Conservation (phyloP, 2,888 invertebrate genomes). For the Phalangium opilio region DNA sequence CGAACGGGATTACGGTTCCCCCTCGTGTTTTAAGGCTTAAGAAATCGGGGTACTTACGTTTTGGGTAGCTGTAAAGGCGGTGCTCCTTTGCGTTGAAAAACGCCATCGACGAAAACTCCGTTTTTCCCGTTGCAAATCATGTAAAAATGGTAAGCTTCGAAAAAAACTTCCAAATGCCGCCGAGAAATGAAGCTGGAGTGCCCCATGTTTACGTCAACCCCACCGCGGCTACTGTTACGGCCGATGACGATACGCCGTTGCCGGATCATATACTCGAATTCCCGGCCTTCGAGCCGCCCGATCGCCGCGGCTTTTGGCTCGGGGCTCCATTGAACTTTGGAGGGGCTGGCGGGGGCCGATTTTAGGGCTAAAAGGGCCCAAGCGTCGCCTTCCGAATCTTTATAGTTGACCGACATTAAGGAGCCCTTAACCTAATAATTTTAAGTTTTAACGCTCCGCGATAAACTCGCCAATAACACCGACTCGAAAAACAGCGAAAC, state of each 20-base stretch:
- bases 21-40: too few relatives aligned
- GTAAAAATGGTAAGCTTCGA: slow-evolving; percentile 77
- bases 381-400: slow-evolving; percentile 44
- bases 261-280: slow-evolving; percentile 79
- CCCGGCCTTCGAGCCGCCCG: slow-evolving; percentile 73
- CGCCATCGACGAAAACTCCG: slow-evolving; percentile 92
- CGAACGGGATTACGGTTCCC: too few relatives aligned
- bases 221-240: slow-evolving; percentile 87
- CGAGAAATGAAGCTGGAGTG: slow-evolving; percentile 94
- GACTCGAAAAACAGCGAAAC: too few relatives aligned
- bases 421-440: too few relatives aligned
- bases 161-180: slow-evolving; percentile 75
- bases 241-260: slow-evolving; percentile 80
- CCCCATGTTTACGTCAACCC: slow-evolving; percentile 97
- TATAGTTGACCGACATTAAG: slow-evolving; percentile 5
- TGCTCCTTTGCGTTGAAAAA: slow-evolving; percentile 86
- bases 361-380: slow-evolving; percentile 77
- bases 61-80: slow-evolving; percentile 78
- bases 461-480: too few relatives aligned
- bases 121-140: slow-evolving; percentile 94
- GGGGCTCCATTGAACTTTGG: slow-evolving; percentile 67
- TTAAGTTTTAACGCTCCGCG: too few relatives aligned
- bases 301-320: slow-evolving; percentile 56
- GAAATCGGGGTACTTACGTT: slow-evolving; percentile 64
- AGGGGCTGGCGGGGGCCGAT: slow-evolving; percentile 69